Conservation (phyloP, 64 coral and sea anemone genomes). For the Pachyseris speciosa region DNA sequence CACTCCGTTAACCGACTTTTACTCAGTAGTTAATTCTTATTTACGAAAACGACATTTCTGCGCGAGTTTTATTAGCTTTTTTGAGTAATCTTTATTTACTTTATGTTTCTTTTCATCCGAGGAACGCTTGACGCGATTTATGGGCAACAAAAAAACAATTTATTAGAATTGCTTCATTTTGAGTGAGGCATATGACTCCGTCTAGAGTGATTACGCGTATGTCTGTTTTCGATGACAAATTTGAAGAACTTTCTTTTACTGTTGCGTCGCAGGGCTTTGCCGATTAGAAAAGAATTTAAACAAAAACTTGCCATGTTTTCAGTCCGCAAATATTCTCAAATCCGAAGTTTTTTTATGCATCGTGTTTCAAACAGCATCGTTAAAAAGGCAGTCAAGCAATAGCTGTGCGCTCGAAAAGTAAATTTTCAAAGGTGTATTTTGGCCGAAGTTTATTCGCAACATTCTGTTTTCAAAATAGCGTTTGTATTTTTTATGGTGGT, state of each 20-base stretch:
- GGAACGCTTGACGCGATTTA: not conserved
- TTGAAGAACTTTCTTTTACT: not conserved
- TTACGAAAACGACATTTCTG: slow-evolving; percentile 27
- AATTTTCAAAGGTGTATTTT: no score
- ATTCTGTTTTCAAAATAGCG: not conserved
- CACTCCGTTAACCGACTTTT: not conserved
- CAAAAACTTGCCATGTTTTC: not conserved
- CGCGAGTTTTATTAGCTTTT: slow-evolving; percentile 28
- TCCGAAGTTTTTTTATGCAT: not conserved
- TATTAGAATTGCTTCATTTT: not conserved
- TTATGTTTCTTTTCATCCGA: slow-evolving; percentile 21
- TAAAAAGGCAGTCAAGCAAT: not conserved
- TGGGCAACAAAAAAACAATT: not conserved
- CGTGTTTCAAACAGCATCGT: not conserved
- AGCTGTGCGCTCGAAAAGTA: not conserved
- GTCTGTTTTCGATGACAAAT: no score
- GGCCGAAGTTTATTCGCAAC: not conserved
- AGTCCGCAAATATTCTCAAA: not conserved
- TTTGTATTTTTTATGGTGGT: not conserved
- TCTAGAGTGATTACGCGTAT: not conserved
- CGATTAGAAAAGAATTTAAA: not conserved
- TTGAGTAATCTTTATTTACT: slow-evolving; percentile 51
- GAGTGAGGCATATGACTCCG: no score
- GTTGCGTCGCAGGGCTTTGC: not conserved
- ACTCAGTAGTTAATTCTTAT: not conserved